Base-by-base conservation (phyloP, 2,888 invertebrate species). In the Cataglyphis albicans region DNA sequence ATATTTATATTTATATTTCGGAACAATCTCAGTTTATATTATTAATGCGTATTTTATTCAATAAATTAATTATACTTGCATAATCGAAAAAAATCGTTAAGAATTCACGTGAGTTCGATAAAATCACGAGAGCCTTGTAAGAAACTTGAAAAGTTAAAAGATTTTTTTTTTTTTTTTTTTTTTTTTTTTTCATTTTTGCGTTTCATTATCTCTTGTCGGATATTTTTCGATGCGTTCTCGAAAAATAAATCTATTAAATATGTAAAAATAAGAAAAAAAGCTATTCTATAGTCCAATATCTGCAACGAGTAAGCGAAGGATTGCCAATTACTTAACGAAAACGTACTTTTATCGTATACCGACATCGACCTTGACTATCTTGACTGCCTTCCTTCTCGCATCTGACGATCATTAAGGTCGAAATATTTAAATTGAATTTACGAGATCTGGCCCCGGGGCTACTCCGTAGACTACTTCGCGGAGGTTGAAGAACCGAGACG, bases 361-460 rank as follows among this genome's bases (percentile, higher is more conserved):
- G 67, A 76, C 67, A 67, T 57, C 82, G 86, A 78, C 83, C 88
- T 85, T 87, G 87, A 88, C 89, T 88, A 84, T 32, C 70, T 52
- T n/a, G 55, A 29, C 85, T 74, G 84, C 73, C 61, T 84, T 83
- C 55, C 63, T 84, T 63, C 78, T 76, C 74, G 83, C 82, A 67
- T 57, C 85, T 55, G 84, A 73, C 91, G 91, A 92, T 93, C 94
- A 94, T 94, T 94, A 94, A 93, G 93, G 91, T 92, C 93, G 92
- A 90, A 59, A 93, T 93, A 93, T 93, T 93, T 93, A 92, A 93
- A 93, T 94, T 93, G 92, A 93, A 94, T 93, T 93, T 93, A 93
- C 92, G 91, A 92, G 92, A 87, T 88, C 89, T 89, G 85, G 89
- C 92, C 91, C 65, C 87, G 86, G 82, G 92, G 93, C 92, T 85